phyloP scores from a whole-genome alignment of 2,797 vertebrate genomes.

The Peromyscus attwateri region DNA sequence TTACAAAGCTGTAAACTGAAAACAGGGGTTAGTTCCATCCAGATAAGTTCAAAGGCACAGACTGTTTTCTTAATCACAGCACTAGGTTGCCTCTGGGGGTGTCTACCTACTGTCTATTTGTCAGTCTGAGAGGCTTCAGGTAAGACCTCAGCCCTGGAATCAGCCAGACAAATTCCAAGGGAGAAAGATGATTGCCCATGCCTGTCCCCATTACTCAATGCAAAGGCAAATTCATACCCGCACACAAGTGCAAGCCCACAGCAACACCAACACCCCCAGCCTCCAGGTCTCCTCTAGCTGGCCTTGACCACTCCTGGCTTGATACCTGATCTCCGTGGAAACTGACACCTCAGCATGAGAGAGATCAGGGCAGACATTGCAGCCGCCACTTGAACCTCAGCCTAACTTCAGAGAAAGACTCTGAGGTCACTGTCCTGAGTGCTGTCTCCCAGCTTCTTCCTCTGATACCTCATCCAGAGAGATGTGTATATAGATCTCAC shows the following conservation, averaged over 20 bases:
- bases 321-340: slow-evolving; percentile 87
- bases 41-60: background rate
- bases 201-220: background rate
- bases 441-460: background rate
- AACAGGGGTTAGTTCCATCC: background rate
- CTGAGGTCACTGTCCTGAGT: slow-evolving; percentile 64
- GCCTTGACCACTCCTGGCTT: slow-evolving; percentile 82
- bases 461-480: background rate
- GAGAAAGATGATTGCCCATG: background rate
- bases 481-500: background rate
- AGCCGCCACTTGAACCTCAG: slow-evolving; percentile 49
- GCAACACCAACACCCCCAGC: background rate
- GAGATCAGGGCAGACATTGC: slow-evolving; percentile 80
- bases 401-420: slow-evolving; percentile 70
- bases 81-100: background rate
- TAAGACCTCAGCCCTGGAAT: slow-evolving; percentile 1
- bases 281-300: slow-evolving; percentile 83
- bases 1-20: background rate
- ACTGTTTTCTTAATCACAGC: background rate
- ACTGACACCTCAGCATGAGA: slow-evolving; percentile 83
- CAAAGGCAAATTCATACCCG: background rate
- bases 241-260: background rate
- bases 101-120: background rate
- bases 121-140: background rate
- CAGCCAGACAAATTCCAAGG: slow-evolving; percentile 23